Percentiles rank a stretch among this genome's conserved stretches.
Conservation (phyloP, 2,113 vertebrate genomes). For the Ammodytes dubius region DNA sequence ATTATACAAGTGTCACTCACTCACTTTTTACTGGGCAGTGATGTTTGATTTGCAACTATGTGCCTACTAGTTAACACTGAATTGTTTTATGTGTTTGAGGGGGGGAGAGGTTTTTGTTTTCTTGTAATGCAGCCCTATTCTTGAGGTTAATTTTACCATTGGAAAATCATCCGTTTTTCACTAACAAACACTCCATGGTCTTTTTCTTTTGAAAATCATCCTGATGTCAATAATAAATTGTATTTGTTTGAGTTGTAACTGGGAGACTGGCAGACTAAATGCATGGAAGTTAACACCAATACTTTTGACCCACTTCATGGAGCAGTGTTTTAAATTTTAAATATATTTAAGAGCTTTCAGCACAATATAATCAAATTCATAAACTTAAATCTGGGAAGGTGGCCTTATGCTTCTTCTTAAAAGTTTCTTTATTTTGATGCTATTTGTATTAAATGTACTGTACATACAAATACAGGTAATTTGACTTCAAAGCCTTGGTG, state of each 20-base stretch:
- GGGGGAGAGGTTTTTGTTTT: neutral
- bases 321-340: neutral
- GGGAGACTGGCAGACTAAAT: neutral
- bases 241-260: slow-evolving; percentile 30
- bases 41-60: neutral
- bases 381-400: neutral
- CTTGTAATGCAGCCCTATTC: neutral
- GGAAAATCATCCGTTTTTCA: neutral
- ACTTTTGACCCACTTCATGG: neutral
- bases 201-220: slow-evolving; percentile 1
- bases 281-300: neutral
- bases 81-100: neutral
- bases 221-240: slow-evolving; percentile 48
- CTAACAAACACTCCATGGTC: slow-evolving; percentile 45
- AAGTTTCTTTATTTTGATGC: neutral
- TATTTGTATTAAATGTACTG: neutral
- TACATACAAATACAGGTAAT: neutral
- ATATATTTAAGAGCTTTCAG: neutral
- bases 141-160: neutral
- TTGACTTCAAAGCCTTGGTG: neutral
- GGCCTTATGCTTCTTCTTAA: neutral
- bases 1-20: neutral
- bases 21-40: neutral
- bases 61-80: neutral
- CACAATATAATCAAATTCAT: neutral